These are phyloP conservation scores for Emberiza fucata DNA, from an alignment of 2,113 vertebrate species.

Conservation along the genomic window DNA sequence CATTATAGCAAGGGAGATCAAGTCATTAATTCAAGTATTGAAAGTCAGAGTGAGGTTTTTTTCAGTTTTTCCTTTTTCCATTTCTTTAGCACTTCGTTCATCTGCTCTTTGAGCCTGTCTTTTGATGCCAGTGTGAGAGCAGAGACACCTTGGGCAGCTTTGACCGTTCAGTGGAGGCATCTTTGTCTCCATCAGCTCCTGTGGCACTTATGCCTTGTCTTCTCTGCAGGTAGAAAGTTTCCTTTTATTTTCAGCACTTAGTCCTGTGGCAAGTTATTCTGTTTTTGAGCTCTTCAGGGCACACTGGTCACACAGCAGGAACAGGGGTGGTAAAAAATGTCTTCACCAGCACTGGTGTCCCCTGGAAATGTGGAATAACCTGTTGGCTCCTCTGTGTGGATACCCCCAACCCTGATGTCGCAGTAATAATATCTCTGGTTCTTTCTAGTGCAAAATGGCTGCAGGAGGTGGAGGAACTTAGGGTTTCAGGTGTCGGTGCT, in stretches of 20 bases:
- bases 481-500: fast-evolving
- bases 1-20: background rate
- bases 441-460: background rate
- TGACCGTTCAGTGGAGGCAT: background rate
- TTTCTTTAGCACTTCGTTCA: background rate
- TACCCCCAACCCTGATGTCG: fast-evolving
- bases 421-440: background rate
- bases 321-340: background rate
- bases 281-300: background rate
- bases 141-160: background rate
- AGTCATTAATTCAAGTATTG: background rate
- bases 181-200: background rate
- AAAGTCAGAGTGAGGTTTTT: background rate
- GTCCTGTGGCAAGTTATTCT: fast-evolving
- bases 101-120: background rate
- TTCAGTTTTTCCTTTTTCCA: fast-evolving
- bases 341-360: background rate
- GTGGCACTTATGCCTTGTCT: fast-evolving
- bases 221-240: background rate
- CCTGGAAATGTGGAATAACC: background rate
- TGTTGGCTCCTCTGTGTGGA: background rate
- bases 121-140: background rate
- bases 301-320: background rate
- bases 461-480: background rate
- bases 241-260: background rate